Percentiles rank a stretch among this genome's conserved stretches.
phyloP scores from a whole-genome alignment of 2,797 vertebrate genomes.

The Gobionotothen gibberifrons region DNA sequence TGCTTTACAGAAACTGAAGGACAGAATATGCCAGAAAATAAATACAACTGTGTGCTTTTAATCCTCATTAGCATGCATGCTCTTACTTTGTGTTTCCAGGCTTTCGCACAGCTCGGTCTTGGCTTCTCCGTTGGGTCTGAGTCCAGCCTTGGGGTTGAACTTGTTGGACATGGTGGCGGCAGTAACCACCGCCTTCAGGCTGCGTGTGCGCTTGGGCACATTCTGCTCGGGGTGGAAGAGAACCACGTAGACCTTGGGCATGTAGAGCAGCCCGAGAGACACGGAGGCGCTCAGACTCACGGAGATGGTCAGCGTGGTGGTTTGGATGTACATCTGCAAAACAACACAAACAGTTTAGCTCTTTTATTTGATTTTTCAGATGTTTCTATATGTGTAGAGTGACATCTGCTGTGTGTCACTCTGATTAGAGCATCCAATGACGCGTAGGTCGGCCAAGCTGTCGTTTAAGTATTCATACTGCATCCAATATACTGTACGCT shows the following conservation, averaged over 20 bases:
- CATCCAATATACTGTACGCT: constrained; percentile 12
- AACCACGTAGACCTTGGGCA: constrained; percentile 99
- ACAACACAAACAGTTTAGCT: constrained; percentile 43
- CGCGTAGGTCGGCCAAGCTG: constrained; percentile 58
- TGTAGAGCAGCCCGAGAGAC: constrained; percentile 98
- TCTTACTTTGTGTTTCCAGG: constrained; percentile 95
- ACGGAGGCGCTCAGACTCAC: constrained; percentile 99
- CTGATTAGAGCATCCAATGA: constrained; percentile 65
- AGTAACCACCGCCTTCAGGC: constrained; percentile 97
- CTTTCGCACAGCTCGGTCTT: constrained; percentile 98
- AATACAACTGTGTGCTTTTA: not conserved
- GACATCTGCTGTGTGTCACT: constrained; percentile 70
- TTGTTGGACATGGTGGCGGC: constrained; percentile 99
- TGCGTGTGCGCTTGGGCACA: constrained; percentile 96
- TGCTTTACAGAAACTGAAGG: constrained; percentile 47
- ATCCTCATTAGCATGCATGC: constrained; percentile 32
- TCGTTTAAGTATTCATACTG: constrained; percentile 30
- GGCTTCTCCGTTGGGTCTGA: constrained; percentile 97
- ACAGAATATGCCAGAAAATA: constrained; percentile 20
- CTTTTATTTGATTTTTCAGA: not conserved
- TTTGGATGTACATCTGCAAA: constrained; percentile 97
- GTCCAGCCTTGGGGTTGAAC: constrained; percentile 95
- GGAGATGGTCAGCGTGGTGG: constrained; percentile 96
- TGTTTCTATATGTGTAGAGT: constrained; percentile 23
- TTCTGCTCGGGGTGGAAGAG: constrained; percentile 99